Base-by-base conservation (phyloP, 2,888 invertebrate species). In the Stenoptilia bipunctidactyla region DNA sequence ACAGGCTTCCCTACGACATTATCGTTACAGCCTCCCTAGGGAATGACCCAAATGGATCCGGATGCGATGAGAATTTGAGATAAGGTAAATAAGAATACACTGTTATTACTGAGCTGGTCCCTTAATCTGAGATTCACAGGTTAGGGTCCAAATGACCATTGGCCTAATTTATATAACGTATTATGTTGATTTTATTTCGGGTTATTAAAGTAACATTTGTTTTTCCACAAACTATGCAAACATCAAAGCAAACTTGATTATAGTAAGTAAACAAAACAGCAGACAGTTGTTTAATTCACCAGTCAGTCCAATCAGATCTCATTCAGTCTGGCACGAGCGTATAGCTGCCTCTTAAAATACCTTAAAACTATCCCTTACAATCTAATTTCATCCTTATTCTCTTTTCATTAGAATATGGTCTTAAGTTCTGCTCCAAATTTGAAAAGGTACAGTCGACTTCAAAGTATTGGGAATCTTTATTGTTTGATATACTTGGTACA, bases 1-100 rank as follows among this genome's bases (percentile, higher is more conserved):
- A 30, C 12, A 10, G 30, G 30, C 12, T 9, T 30, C n/a, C 2
- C n/a, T n/a, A 30, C 6, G 30, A 30, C 30, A 30, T 30, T 30
- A 30, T 30, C 30, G 30, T 30, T 30, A 40, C 37, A 30, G 9
- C 12, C n/a, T 38, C 42, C 40, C 46, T 47, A 42, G 43, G 37
- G 51, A 44, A 14, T 1, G 36, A 42, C 36, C 36, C 40, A 33
- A 50, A 49, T 40, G 30, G 30, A 30, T 2, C 30, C 30, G 12
- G 30, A 30, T 30, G 30, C 12, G 49, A 48, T 47, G 47, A 42
- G 53, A 58, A 57, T 62, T 61, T 57, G 42, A 56, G 53, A 58
- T 59, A 51, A 54, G 49, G 48, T 48, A 56, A 58, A 60, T 58
- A 56, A 58, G 46, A 30, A 12, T 30, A 12, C 30, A 12, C n/a